Percentiles rank a stretch among this genome's conserved stretches.
phyloP scores from a whole-genome alignment of 2,797 vertebrate species.

The Lepilemur ruficaudatus region DNA sequence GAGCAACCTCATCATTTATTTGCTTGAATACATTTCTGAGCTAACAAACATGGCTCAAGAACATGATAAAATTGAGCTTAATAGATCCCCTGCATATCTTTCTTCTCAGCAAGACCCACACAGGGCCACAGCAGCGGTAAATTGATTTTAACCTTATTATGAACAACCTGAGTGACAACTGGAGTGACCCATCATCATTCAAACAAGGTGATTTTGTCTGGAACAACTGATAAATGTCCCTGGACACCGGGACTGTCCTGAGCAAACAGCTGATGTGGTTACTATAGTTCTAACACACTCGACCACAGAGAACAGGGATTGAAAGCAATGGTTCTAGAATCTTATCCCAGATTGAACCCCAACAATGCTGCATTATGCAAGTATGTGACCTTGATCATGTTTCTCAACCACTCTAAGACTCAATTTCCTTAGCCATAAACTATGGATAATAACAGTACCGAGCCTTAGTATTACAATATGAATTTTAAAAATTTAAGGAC shows the following conservation, averaged over 20 bases:
- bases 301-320: neutral
- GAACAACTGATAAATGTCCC: neutral
- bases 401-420: neutral
- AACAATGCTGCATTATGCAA: rapidly evolving
- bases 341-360: neutral
- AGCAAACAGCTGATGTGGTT: neutral
- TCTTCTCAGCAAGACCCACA: neutral
- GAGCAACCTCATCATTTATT: neutral
- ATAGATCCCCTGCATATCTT: neutral
- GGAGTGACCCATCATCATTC: neutral
- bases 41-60: neutral
- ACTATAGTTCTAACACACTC: neutral
- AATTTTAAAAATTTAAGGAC: neutral
- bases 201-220: neutral
- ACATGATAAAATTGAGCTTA: neutral
- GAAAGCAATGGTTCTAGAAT: neutral
- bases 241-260: neutral
- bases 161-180: neutral
- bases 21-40: neutral
- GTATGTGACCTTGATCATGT: neutral
- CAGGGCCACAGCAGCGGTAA: neutral
- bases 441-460: neutral
- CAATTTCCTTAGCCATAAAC: neutral
- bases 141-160: neutral
- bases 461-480: neutral